Base-by-base conservation (phyloP, 2,113 vertebrate species). In the Nothocercus julius region DNA sequence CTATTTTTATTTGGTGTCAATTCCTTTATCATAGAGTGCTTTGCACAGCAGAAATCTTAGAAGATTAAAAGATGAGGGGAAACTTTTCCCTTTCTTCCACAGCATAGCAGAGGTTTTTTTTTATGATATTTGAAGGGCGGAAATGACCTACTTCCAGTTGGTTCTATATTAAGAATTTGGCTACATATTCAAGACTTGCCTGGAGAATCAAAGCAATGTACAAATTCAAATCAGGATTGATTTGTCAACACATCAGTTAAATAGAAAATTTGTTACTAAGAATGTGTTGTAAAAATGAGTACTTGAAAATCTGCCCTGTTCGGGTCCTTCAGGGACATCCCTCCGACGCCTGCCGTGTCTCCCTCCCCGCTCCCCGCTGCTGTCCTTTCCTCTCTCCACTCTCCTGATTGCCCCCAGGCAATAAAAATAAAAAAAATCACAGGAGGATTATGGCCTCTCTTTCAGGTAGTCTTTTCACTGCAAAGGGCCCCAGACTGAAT, bases 141-240 rank as follows among this genome's bases (percentile, higher is more conserved):
- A 96, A 95, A 93, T 90, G 44, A 96, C 95, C 93, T 93, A 96
- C 83, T 96, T 95, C 77, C 90, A 92, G 59, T 93, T 94, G 92
- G 45, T 90, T 90, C 93, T 94, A 96, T 95, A 87, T 92, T 95
- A 96, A 96, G 90, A 87, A 89, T 82, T 49, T 94, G 90, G 77
- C 90, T 92, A 70, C 5, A 1, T 90, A 92, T 87, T 79, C 92
- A 90, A 93, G 82, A 82, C n/a, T 91, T 87, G 92, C 90, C 92
- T 92, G 74, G 72, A 90, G 77, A 96, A 91, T 94, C 92, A 94
- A 95, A 96, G 93, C 74, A 87, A 38, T 7, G 70, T 82, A 93
- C 90, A 94, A 94, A 94, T 85, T 90, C 90, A 87, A 74, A 94
- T 96, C 86, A 88, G 81, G 34, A 86, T 74, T 94, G 91, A 90